Conservation (phyloP, 2,797 vertebrate species). For the Spinus pinus region DNA sequence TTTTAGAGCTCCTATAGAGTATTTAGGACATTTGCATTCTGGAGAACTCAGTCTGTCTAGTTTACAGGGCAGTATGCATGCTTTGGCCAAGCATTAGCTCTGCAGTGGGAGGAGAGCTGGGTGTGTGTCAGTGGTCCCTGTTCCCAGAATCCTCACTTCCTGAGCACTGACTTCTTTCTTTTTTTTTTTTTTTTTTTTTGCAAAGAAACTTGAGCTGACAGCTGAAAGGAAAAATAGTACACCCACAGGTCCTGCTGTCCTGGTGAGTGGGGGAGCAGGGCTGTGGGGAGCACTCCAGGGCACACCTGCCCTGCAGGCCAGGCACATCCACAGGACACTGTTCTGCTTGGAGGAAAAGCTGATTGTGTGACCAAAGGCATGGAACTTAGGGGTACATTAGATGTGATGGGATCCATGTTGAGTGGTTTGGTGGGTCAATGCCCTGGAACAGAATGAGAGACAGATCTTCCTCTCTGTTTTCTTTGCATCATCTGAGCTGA, state of each 20-base stretch:
- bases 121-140: neutral
- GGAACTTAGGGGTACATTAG: neutral
- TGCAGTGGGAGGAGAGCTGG: neutral
- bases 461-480: neutral
- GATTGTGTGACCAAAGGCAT: neutral
- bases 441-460: neutral
- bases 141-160: neutral
- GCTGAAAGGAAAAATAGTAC: slow-evolving; percentile 44
- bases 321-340: neutral
- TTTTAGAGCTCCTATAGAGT: neutral
- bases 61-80: neutral
- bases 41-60: neutral
- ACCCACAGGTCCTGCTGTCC: neutral
- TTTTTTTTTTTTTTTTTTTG: neutral
- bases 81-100: neutral
- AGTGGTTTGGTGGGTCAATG: neutral
- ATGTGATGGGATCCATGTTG: neutral
- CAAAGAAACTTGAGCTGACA: slow-evolving; percentile 42
- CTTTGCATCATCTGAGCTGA: neutral
- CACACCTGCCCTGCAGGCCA: neutral
- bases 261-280: neutral
- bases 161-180: neutral
- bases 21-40: neutral
- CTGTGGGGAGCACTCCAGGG: neutral
- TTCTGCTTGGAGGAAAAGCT: neutral